Conservation (phyloP, 1,140 invertebrate species). For the Ceratosolen fusciceps region DNA sequence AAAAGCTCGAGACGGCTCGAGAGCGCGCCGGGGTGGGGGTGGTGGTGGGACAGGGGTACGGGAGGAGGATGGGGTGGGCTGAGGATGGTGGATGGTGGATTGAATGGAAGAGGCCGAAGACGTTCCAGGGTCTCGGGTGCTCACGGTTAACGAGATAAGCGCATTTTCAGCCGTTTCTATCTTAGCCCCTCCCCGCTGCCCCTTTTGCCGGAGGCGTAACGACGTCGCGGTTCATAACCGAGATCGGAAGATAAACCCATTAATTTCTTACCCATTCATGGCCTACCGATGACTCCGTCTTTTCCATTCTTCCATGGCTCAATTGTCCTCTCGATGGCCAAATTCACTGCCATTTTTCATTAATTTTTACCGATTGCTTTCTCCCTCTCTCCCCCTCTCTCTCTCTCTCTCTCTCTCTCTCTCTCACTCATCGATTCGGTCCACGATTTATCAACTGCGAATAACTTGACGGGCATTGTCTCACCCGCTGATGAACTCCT, state of each 20-base stretch:
- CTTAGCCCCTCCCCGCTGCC: neutral
- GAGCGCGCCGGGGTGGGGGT: constrained; percentile 20
- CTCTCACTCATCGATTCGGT: no score
- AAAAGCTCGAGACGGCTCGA: neutral
- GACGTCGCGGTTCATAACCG: neutral
- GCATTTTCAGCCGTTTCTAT: no score
- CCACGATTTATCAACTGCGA: no score
- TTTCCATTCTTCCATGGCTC: neutral
- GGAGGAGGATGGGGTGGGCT: constrained; percentile 5
- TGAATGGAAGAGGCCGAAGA: constrained; percentile 21
- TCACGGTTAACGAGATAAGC: constrained; percentile 23
- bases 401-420: no score
- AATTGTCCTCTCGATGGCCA: neutral
- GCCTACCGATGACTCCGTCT: neutral
- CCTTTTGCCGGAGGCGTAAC: neutral
- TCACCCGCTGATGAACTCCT: no score
- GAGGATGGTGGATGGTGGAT: no score
- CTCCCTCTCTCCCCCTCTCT: no score
- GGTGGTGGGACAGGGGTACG: neutral
- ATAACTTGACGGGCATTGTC: no score
- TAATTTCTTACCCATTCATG: neutral
- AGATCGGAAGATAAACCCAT: constrained; percentile 6
- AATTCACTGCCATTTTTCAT: constrained; percentile 3
- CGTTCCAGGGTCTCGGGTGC: neutral
- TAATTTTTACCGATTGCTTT: constrained; percentile 3